Conservation (phyloP, 2,888 invertebrate species). For the Leistus spinibarbis region DNA sequence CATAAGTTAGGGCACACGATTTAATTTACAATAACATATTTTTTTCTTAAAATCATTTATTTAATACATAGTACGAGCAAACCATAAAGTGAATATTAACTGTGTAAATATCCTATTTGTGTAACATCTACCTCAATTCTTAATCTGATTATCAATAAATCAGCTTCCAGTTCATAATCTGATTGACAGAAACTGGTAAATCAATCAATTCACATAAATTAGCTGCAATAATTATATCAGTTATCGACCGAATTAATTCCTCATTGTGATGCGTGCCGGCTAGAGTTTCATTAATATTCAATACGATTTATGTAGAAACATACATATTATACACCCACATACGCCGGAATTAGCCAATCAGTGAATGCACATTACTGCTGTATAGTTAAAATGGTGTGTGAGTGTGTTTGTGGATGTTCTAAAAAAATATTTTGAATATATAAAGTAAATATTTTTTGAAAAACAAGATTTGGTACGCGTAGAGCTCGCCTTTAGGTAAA, state of each 20-base stretch:
- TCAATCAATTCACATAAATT: not conserved
- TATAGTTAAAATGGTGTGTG: too few species aligned
- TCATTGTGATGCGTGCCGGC: not conserved
- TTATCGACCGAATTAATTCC: not conserved
- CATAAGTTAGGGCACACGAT: not conserved
- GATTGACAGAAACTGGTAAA: not conserved
- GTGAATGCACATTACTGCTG: too few species aligned
- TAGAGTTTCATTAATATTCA: not conserved
- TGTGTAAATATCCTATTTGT: not conserved
- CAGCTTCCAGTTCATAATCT: not conserved
- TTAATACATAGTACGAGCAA: not conserved
- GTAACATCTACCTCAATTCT: not conserved
- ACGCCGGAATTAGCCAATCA: not conserved
- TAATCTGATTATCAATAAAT: not conserved
- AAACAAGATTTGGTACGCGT: too few species aligned
- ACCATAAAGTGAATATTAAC: not conserved
- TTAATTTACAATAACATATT: too few species aligned
- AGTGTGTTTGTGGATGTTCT: too few species aligned
- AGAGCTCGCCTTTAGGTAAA: too few species aligned
- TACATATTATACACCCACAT: not conserved
- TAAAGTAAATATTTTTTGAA: too few species aligned
- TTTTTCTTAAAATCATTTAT: too few species aligned
- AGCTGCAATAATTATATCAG: not conserved
- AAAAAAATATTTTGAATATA: too few species aligned
- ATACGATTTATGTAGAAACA: not conserved